phyloP scores from a whole-genome alignment of 2,797 vertebrate species.

The Cirrhinus mrigala region DNA sequence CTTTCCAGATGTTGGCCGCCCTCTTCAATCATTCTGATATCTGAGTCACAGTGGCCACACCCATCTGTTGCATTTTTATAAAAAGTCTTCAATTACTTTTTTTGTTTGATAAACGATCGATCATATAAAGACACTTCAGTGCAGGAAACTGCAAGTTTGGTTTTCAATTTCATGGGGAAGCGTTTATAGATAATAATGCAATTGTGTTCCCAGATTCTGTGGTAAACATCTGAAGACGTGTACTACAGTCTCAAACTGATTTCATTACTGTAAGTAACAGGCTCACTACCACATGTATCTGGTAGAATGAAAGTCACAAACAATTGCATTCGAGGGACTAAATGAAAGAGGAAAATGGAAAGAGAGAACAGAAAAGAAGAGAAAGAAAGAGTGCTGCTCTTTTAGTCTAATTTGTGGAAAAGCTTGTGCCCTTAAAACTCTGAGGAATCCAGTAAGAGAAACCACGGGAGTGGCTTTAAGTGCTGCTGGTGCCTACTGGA shows the following conservation, averaged over 20 bases:
- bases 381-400: slow-evolving; percentile 54
- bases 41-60: slow-evolving; percentile 35
- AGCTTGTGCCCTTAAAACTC: slow-evolving; percentile 65
- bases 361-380: slow-evolving; percentile 62
- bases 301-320: slow-evolving; percentile 32
- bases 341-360: slow-evolving; percentile 33
- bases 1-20: slow-evolving; percentile 59
- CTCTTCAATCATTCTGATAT: slow-evolving; percentile 49
- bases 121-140: background rate
- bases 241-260: slow-evolving; percentile 33
- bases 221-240: slow-evolving; percentile 24
- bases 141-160: background rate
- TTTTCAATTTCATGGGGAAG: slow-evolving; percentile 22
- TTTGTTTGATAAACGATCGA: background rate
- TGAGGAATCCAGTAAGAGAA: slow-evolving; percentile 69
- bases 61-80: slow-evolving; percentile 6
- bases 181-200: slow-evolving; percentile 29
- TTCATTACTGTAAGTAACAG: slow-evolving; percentile 48
- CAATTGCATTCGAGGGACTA: slow-evolving; percentile 3
- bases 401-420: slow-evolving; percentile 62
- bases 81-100: slow-evolving; percentile 1
- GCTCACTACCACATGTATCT: slow-evolving; percentile 36
- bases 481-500: slow-evolving; percentile 69
- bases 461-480: slow-evolving; percentile 66
- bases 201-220: slow-evolving; percentile 10